phyloP scores from a whole-genome alignment of 1,140 invertebrate genomes.

The Pseudomyrmex sp. region DNA sequence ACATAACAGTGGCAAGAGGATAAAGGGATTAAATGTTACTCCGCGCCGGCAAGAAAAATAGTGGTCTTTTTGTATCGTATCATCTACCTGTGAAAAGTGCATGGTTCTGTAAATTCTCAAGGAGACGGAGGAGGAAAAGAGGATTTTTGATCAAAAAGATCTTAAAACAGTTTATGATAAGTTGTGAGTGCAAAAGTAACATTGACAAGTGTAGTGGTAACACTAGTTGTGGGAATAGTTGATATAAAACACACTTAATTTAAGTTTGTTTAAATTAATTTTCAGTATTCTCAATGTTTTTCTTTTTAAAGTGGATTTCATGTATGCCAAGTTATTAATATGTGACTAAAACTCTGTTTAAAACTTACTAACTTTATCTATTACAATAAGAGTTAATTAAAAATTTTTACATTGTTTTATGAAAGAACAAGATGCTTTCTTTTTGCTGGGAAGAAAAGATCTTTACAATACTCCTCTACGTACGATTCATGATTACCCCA shows the following conservation, averaged over 20 bases:
- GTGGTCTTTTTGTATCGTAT: background rate
- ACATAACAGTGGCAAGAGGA: constrained; percentile 52
- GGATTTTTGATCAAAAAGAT: background rate
- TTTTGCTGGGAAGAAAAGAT: background rate
- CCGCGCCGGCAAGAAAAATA: constrained; percentile 49
- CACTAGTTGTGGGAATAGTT: too few species aligned
- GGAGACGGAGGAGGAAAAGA: background rate
- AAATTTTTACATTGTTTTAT: too few species aligned
- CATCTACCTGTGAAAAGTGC: background rate
- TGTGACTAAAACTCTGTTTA: too few species aligned
- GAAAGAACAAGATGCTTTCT: background rate
- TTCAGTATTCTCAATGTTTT: too few species aligned
- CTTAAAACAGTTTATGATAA: background rate
- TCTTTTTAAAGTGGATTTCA: too few species aligned
- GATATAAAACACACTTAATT: too few species aligned
- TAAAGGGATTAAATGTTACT: constrained; percentile 57
- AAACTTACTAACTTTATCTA: background rate
- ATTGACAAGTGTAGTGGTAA: too few species aligned
- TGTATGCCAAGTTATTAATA: too few species aligned
- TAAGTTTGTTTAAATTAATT: too few species aligned
- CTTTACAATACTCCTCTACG: constrained; percentile 13
- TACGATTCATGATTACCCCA: constrained; percentile 47
- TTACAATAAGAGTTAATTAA: too few species aligned
- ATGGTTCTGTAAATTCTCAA: background rate
- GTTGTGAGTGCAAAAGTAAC: background rate